Conservation (phyloP, 2,797 vertebrate genomes). For the Peromyscus melanophrys region DNA sequence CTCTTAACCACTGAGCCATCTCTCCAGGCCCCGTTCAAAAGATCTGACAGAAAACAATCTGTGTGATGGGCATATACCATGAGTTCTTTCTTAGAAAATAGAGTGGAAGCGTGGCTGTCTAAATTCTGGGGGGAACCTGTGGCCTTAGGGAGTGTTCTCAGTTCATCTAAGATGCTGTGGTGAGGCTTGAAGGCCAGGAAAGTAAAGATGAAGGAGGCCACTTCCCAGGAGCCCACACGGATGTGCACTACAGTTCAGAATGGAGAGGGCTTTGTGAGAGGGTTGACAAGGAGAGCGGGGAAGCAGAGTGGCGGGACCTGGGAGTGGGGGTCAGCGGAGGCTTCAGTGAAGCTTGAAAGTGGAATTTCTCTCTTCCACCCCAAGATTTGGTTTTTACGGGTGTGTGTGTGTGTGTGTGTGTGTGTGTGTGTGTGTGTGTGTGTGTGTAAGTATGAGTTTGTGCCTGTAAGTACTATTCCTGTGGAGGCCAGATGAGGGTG, state of each 20-base stretch:
- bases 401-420: neutral
- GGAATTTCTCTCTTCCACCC: neutral
- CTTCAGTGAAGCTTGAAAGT: neutral
- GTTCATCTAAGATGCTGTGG: neutral
- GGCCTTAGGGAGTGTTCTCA: too few species aligned
- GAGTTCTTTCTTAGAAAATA: neutral
- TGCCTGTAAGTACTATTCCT: neutral
- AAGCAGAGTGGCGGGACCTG: neutral
- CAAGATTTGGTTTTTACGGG: neutral
- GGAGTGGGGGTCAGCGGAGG: neutral
- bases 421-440: neutral
- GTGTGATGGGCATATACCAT: neutral
- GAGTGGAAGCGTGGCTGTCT: neutral
- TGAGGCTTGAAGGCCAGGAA: neutral
- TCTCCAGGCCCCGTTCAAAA: neutral
- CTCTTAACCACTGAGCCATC: neutral
- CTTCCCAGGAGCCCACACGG: neutral
- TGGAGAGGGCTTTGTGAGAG: neutral
- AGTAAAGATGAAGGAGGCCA: neutral
- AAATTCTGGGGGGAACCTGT: neutral
- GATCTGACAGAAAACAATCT: neutral
- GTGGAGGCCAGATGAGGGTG: neutral
- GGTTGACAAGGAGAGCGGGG: rapidly evolving
- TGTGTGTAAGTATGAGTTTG: too few species aligned
- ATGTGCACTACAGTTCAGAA: neutral